Percentiles rank a stretch among this genome's conserved stretches.
Evolutionary conservation across 2,113 vertebrate genomes (phyloP).

Genomic region (Coryphaenoides rupestris): DNA sequence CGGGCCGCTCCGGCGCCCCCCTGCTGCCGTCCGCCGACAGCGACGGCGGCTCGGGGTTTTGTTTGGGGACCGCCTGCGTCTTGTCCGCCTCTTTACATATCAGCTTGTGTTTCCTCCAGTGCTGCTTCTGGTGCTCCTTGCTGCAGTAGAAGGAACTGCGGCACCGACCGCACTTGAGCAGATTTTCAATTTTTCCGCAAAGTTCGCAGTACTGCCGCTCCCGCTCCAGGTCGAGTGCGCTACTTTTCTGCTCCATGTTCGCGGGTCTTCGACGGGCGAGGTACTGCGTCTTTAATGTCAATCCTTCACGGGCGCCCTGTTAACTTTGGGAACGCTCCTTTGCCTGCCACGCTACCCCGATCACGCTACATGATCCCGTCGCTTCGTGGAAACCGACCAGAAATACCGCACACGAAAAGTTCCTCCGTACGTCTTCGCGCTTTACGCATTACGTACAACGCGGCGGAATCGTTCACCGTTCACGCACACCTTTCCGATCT

Average conservation of each 20-base stretch:
- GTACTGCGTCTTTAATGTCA: slow-evolving; percentile 54
- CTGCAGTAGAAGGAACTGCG: slow-evolving; percentile 94
- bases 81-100: slow-evolving; percentile 78
- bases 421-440: slow-evolving; percentile 19
- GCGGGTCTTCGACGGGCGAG: neutral
- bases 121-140: slow-evolving; percentile 92
- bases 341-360: slow-evolving; percentile 59
- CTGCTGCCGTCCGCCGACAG: slow-evolving; percentile 8
- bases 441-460: slow-evolving; percentile 6
- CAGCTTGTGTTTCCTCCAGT: slow-evolving; percentile 95
- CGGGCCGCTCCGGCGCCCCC: slow-evolving; percentile 21
- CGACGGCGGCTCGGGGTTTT: slow-evolving; percentile 5
- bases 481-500: slow-evolving; percentile 21
- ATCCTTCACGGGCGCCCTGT: slow-evolving; percentile 55
- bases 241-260: slow-evolving; percentile 59
- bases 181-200: slow-evolving; percentile 94
- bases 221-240: slow-evolving; percentile 49
- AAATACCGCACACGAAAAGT: slow-evolving; percentile 27
- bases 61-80: slow-evolving; percentile 39
- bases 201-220: slow-evolving; percentile 86
- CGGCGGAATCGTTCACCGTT: neutral
- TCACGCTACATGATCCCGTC: slow-evolving; percentile 27
- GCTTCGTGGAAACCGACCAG: slow-evolving; percentile 35
- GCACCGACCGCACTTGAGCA: slow-evolving; percentile 88
- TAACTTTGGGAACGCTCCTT: slow-evolving; percentile 62